phyloP scores from a whole-genome alignment of 2,797 vertebrate species.

The Balearica regulorum region DNA sequence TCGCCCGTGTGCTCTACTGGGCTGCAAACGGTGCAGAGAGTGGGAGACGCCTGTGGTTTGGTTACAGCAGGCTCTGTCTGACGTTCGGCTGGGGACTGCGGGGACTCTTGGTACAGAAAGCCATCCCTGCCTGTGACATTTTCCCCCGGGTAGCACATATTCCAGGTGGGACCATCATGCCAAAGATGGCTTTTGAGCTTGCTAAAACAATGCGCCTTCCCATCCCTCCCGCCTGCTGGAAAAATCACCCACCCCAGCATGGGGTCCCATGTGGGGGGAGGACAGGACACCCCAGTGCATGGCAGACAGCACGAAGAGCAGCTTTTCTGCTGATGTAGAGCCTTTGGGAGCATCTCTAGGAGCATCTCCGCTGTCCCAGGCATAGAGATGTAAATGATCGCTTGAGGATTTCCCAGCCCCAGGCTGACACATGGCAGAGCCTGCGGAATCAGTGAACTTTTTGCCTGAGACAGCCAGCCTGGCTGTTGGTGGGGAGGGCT shows the following conservation, averaged over 20 bases:
- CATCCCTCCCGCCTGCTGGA: not conserved
- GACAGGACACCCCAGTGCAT: not conserved
- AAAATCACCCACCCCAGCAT: not conserved
- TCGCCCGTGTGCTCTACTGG: not conserved
- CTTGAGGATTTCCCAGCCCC: not conserved
- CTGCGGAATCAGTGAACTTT: not conserved
- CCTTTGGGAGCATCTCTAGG: not conserved
- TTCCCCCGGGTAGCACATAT: not conserved
- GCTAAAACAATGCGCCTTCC: not conserved
- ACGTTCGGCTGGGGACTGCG: fast-evolving
- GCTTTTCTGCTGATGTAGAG: not conserved
- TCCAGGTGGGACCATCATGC: not conserved
- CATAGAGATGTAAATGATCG: not conserved
- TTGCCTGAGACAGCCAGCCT: not conserved
- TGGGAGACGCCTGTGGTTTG: fast-evolving
- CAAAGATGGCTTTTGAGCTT: not conserved
- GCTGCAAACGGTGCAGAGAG: not conserved
- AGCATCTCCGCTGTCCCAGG: not conserved
- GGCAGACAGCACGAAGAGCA: not conserved
- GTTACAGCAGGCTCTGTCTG: not conserved
- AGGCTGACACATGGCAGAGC: not conserved
- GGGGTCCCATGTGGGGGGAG: not conserved
- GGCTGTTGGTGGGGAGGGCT: not conserved
- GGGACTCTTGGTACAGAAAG: not conserved
- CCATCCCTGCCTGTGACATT: not conserved